Conservation (phyloP, 2,113 vertebrate genomes). For the Perccottus glenii region DNA sequence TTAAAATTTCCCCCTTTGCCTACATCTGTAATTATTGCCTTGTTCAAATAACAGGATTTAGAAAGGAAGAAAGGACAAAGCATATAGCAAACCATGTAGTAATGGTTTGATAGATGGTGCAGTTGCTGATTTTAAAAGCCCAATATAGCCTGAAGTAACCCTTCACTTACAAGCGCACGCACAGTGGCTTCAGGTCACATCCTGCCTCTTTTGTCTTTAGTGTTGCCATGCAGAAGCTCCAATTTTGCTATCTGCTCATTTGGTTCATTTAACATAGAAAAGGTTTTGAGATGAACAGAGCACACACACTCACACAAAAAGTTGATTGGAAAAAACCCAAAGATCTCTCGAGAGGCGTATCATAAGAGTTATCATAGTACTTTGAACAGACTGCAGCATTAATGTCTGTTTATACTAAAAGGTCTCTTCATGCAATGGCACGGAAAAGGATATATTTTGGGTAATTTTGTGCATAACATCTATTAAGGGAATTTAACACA, state of each 20-base stretch:
- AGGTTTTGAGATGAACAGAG: constrained; percentile 25
- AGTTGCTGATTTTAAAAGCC: background rate
- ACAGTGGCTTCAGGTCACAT: constrained; percentile 36
- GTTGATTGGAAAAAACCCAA: constrained; percentile 38
- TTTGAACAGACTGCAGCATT: too few species aligned
- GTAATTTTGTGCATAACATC: too few species aligned
- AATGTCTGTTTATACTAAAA: too few species aligned
- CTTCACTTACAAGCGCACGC: constrained; percentile 5
- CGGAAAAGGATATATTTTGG: too few species aligned
- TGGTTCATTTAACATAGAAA: constrained; percentile 59
- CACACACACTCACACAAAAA: constrained; percentile 16
- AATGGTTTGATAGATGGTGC: background rate
- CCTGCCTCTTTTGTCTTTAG: constrained; percentile 30
- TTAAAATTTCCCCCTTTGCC: constrained; percentile 7
- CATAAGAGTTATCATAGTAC: background rate
- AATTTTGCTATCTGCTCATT: constrained; percentile 57
- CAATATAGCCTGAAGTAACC: constrained; percentile 30
- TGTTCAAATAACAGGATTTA: constrained; percentile 9
- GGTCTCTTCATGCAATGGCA: too few species aligned
- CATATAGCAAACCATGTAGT: background rate
- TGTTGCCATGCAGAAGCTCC: constrained; percentile 35
- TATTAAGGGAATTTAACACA: too few species aligned
- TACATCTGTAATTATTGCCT: constrained; percentile 14
- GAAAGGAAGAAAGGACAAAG: constrained; percentile 3
- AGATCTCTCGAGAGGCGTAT: too few species aligned